A percentile compares a stretch with the other conserved stretches of the same genome.
Conservation (phyloP, 2,888 invertebrate genomes). For the Tenthredo mesomela region DNA sequence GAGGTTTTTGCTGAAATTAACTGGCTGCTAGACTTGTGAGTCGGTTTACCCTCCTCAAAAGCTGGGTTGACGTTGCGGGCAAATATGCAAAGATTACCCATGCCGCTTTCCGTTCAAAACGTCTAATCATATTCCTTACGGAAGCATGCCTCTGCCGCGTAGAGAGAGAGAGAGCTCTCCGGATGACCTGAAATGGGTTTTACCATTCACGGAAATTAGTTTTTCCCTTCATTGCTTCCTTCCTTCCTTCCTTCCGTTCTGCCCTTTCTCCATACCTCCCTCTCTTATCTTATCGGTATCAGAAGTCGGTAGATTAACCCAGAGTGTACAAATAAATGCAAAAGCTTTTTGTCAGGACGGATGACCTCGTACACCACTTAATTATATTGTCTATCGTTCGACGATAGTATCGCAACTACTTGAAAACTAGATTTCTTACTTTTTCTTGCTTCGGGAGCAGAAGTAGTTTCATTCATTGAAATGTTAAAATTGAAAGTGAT, state of each 20-base stretch:
- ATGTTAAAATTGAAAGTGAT: not conserved
- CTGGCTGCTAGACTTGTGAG: constrained; percentile 5
- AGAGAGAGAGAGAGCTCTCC: constrained; percentile 1
- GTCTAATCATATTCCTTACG: constrained; percentile 43
- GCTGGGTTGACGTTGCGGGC: constrained; percentile 14
- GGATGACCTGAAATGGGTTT: constrained; percentile 47
- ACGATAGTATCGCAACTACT: not conserved
- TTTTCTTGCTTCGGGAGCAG: not conserved
- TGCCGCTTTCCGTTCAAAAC: constrained; percentile 18
- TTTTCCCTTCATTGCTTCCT: constrained; percentile 43
- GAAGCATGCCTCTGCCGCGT: constrained; percentile 34
- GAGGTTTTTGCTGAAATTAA: constrained; percentile 35
- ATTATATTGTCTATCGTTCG: not conserved
- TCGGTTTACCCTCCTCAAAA: constrained; percentile 36
- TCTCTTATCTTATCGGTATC: constrained; percentile 22
- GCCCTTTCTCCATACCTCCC: not conserved
- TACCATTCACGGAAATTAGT: constrained; percentile 50
- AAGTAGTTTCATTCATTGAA: not conserved
- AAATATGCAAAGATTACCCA: constrained; percentile 35
- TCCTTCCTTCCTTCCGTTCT: constrained; percentile 35
- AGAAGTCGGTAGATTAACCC: not conserved
- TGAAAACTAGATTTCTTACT: not conserved
- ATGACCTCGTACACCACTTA: constrained; percentile 5
- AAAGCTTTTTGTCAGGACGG: not conserved
- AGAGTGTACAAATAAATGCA: constrained; percentile 10